phyloP scores from a whole-genome alignment of 2,113 vertebrate species.

The Colius striatus region DNA sequence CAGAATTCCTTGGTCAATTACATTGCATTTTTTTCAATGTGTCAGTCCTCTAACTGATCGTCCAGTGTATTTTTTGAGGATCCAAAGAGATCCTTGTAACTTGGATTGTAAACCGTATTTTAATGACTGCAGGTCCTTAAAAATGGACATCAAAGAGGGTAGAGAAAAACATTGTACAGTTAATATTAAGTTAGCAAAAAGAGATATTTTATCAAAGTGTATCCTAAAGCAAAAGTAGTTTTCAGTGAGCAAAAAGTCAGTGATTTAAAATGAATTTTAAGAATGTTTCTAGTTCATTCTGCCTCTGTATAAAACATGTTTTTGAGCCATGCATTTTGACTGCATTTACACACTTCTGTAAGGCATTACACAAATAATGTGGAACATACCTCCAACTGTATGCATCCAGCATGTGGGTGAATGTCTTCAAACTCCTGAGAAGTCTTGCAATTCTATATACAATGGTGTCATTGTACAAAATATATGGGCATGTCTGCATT shows the following conservation, averaged over 20 bases:
- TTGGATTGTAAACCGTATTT: conserved; percentile 23
- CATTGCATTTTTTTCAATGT: neutral
- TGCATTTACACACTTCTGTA: neutral
- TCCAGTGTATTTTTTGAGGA: conserved; percentile 10
- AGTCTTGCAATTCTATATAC: neutral
- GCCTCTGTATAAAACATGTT: conserved; percentile 6
- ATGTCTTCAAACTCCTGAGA: neutral
- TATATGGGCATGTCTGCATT: neutral
- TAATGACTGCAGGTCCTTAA: conserved; percentile 24
- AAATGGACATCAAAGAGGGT: neutral
- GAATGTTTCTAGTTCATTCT: conserved; percentile 49
- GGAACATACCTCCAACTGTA: neutral
- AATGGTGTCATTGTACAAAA: neutral
- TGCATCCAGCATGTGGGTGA: neutral
- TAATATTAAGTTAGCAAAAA: conserved; percentile 22
- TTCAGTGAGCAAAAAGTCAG: conserved; percentile 48
- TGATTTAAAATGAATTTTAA: conserved; percentile 44
- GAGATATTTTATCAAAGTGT: neutral
- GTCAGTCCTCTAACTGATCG: neutral
- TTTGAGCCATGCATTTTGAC: conserved; percentile 8
- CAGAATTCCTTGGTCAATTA: conserved; percentile 23
- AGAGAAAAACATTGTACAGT: conserved; percentile 25
- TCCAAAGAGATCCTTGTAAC: neutral
- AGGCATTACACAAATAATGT: neutral
- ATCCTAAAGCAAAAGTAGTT: conserved; percentile 58